Conservation (phyloP, 2,113 vertebrate genomes). For the Symphodus melops region DNA sequence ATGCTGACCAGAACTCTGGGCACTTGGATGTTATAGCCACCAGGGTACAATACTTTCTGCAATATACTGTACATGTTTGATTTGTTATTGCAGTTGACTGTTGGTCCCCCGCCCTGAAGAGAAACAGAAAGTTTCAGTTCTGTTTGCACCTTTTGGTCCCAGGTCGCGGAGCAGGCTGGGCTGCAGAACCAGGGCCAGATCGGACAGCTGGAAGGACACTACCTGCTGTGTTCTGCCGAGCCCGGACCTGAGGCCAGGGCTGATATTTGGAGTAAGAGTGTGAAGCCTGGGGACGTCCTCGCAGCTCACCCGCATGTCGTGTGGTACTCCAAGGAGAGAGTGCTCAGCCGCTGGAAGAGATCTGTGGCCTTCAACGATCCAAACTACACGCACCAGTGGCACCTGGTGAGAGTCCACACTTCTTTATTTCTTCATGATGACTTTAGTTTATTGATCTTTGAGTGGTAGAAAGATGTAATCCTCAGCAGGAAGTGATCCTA, state of each 20-base stretch:
- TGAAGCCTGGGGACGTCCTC: conserved; percentile 79
- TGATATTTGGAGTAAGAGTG: conserved; percentile 34
- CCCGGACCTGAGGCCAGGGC: conserved; percentile 9
- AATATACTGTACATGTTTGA: background rate
- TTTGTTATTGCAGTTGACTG: too few relatives aligned
- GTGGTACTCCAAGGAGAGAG: conserved; percentile 91
- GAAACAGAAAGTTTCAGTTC: too few relatives aligned
- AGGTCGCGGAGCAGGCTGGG: conserved; percentile 86
- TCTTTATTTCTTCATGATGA: background rate
- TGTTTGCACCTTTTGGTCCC: conserved; percentile 32
- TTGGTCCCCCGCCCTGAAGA: too few relatives aligned
- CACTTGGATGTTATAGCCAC: conserved; percentile 85
- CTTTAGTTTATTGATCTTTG: background rate
- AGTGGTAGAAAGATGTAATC: too few relatives aligned
- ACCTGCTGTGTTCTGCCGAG: conserved; percentile 84
- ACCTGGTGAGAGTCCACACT: conserved; percentile 87
- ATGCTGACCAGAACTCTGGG: conserved; percentile 60
- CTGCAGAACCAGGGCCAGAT: conserved; percentile 92
- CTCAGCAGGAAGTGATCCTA: too few relatives aligned
- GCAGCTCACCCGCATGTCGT: conserved; percentile 86
- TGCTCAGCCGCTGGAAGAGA: conserved; percentile 92
- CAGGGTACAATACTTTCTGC: conserved; percentile 67
- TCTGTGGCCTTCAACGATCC: conserved; percentile 94
- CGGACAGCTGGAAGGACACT: conserved; percentile 92
- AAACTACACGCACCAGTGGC: conserved; percentile 94